Conservation (phyloP, 2,113 vertebrate species). For the Willisornis vidua region DNA sequence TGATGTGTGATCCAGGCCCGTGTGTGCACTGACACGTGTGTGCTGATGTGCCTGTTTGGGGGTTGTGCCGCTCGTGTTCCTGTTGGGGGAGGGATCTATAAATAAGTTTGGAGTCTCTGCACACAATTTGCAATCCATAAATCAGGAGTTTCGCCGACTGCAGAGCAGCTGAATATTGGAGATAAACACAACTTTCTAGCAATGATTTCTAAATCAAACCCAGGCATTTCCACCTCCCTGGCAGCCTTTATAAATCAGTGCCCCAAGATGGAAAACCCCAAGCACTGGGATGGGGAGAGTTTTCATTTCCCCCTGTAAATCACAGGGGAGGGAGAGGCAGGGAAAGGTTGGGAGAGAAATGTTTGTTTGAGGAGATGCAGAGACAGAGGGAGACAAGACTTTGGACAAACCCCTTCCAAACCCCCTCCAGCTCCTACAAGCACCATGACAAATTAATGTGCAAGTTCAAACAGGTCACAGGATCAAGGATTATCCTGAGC, state of each 20-base stretch:
- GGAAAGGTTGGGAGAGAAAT: background rate
- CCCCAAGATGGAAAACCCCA: background rate
- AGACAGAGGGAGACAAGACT: background rate
- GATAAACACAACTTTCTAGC: background rate
- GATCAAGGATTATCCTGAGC: background rate
- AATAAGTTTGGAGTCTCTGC: background rate
- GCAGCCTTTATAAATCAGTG: background rate
- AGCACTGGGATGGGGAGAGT: background rate
- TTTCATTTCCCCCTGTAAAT: slow-evolving; percentile 29
- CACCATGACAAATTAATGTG: background rate
- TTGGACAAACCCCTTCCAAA: background rate
- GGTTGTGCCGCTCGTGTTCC: background rate
- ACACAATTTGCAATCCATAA: background rate
- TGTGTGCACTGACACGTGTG: background rate
- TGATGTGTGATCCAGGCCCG: too few relatives aligned
- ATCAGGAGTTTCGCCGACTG: background rate
- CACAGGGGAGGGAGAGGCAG: background rate
- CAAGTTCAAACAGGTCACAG: background rate
- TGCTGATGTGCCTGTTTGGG: background rate
- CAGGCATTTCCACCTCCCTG: background rate
- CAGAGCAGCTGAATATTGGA: background rate
- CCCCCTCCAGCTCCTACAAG: background rate
- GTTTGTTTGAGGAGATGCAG: background rate
- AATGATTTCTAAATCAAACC: background rate
- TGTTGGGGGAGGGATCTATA: background rate